These are phyloP conservation scores for Aricia artaxerxes DNA, from an alignment of 2,888 invertebrate genomes.

Conservation along the genomic window DNA sequence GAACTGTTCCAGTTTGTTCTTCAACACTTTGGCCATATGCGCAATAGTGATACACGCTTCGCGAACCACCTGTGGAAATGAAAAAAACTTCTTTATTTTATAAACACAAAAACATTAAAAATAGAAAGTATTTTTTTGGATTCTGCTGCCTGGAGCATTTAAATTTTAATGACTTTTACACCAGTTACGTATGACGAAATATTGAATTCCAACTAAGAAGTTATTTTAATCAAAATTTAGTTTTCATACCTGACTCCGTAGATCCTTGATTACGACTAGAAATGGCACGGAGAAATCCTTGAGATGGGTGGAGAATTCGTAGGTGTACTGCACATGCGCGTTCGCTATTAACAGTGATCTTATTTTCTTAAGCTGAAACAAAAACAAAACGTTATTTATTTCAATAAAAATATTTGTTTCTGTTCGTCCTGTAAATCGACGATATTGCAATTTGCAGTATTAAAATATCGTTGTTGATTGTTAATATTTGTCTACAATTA, in stretches of 20 bases:
- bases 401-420: too few species aligned
- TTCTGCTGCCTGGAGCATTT: too few species aligned
- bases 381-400: background rate
- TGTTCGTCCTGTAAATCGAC: too few species aligned
- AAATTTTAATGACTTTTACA: too few species aligned
- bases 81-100: background rate
- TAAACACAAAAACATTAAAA: too few species aligned
- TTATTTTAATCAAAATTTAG: too few species aligned
- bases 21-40: constrained; percentile 91
- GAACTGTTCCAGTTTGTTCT: constrained; percentile 89
- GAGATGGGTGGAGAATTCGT: constrained; percentile 87
- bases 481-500: too few species aligned
- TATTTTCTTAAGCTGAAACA: constrained; percentile 88
- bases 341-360: constrained; percentile 91
- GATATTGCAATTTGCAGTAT: too few species aligned
- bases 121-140: too few species aligned
- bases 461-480: too few species aligned
- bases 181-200: too few species aligned
- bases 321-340: constrained; percentile 82
- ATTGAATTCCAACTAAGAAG: too few species aligned
- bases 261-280: constrained; percentile 90
- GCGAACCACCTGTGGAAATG: constrained; percentile 86
- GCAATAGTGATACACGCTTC: constrained; percentile 98
- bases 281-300: constrained; percentile 91
- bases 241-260: constrained; percentile 86